Base-by-base conservation (phyloP, 1,140 invertebrate genomes). In the Brachionus manjavacas region DNA sequence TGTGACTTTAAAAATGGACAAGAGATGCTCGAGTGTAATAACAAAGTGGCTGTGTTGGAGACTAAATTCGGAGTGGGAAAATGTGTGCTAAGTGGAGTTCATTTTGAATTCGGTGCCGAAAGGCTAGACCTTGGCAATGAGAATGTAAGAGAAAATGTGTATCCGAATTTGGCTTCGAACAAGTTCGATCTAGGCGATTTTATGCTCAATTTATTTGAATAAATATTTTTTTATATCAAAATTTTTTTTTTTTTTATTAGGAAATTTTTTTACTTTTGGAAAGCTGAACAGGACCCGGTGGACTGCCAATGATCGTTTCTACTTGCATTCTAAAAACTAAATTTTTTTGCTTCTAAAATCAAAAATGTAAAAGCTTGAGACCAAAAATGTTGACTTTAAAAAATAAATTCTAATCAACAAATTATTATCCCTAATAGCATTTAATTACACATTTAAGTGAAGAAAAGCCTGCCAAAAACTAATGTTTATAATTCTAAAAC, bases 41-140 rank as follows among this genome's bases (percentile, higher is more conserved):
- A 28, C 8, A 78, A 64, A 52, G 66, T 86, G 8, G 87, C 87
- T 4, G 85, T 87, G 16, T 85, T 88, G 14, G 86, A 85, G 70
- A 87, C 85, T 64, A 41, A 83, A n/a, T 85, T 86, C 23, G 86
- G 87, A 3, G 41, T 84, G 11, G 88, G 88, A 8, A 41, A 41
- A 39, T 87, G 86, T 16, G 72, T 88, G 2, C 72, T 88, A 12
- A 86, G 85, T 64, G 86, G 86, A 6, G 84, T 86, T 46, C 88
- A 88, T 84, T 70, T 87, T 25, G 88, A 88, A 83, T 87, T 80
- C 1, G 46, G 55, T 64, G 23, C 43, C 16, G 14, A 80, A n/a
- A 3, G 28, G n/a, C 20, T 80, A 49, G 39, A 74, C 39, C 35
- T 52, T 35, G 43, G 23, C 16, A 80, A 64, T 35, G 49, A 60